Base-by-base conservation (phyloP, 2,113 vertebrate species). In the Oreochromis spilurus region DNA sequence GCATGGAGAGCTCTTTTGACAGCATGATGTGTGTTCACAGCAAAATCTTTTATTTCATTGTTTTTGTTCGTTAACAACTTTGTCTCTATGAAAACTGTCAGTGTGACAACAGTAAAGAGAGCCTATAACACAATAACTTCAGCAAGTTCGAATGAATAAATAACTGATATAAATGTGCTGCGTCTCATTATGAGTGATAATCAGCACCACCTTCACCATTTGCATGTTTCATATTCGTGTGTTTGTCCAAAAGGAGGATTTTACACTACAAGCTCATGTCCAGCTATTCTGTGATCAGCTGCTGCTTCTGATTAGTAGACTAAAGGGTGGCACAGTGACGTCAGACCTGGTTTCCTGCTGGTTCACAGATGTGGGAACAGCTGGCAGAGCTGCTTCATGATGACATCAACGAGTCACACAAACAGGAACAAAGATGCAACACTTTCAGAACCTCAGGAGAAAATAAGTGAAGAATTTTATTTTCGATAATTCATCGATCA, bases 351-450 rank as follows among this genome's bases (percentile, higher is more conserved):
- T 36, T n/a, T 36, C 34, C 60, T 65, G 60, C 11, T 55, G 54
- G 7, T 26, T 55, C 17, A 65, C 60, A 65, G 60, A 65, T 65
- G 60, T 65, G 60, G 60, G 4, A 65, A 65, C 60, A 65, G 60
- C 60, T 65, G 60, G 31, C 60, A 38, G 60, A 65, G 60, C 60
- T 65, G 60, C 60, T 38, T 65, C 60, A 65, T 7, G 60, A 65
- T 38, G 60, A 65, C 19, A 65, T 65, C 17, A 38, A 13, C 4
- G 17, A 62, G 31, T 62, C 31, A 36, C 5, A 0, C 6, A 38
- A 65, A 65, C 34, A n/a, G 34, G 10, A 65, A n/a, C 34, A 65
- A 65, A 65, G 60, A 65, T 65, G 10, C 60, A 36, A n/a, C 31
- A 1, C 60, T 65, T 65, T 65, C 31, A 65, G 60, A 38, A 2